Percentiles rank a stretch among this genome's conserved stretches.
Conservation (phyloP, 2,113 vertebrate species). For the Lamprotornis superbus region DNA sequence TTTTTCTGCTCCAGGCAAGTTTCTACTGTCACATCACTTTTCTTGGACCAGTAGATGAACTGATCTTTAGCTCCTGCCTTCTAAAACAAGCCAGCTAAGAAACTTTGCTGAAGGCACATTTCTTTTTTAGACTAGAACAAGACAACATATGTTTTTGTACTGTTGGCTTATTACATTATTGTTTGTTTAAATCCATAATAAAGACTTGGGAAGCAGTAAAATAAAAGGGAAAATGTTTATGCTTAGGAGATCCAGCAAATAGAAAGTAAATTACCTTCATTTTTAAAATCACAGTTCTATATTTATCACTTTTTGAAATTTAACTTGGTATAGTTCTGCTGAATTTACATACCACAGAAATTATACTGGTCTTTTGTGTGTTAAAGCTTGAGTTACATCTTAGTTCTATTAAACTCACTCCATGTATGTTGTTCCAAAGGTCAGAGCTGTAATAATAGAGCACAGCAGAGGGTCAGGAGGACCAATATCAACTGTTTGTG, state of each 20-base stretch:
- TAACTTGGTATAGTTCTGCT: not conserved
- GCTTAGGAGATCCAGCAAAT: not conserved
- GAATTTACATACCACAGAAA: not conserved
- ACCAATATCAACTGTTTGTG: not conserved
- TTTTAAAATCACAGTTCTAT: not conserved
- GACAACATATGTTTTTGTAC: not conserved
- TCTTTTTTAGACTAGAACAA: slow-evolving; percentile 1
- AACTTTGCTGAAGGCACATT: not conserved
- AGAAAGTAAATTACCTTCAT: not conserved
- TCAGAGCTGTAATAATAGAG: not conserved
- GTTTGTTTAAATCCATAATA: not conserved
- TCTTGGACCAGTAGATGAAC: not conserved
- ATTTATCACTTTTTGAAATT: not conserved
- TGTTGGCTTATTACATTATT: not conserved
- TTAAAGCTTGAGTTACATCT: not conserved
- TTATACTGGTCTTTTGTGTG: not conserved
- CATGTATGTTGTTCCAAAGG: not conserved
- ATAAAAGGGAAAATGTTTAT: not conserved
- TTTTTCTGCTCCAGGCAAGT: not conserved
- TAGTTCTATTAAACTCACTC: not conserved
- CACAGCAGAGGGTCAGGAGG: not conserved
- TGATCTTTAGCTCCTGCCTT: slow-evolving; percentile 2
- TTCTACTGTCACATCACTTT: not conserved
- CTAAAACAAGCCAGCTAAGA: slow-evolving; percentile 19
- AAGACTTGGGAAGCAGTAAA: not conserved